Base-by-base conservation (phyloP, 1,140 invertebrate species). In the Lasioglossum baleicum region DNA sequence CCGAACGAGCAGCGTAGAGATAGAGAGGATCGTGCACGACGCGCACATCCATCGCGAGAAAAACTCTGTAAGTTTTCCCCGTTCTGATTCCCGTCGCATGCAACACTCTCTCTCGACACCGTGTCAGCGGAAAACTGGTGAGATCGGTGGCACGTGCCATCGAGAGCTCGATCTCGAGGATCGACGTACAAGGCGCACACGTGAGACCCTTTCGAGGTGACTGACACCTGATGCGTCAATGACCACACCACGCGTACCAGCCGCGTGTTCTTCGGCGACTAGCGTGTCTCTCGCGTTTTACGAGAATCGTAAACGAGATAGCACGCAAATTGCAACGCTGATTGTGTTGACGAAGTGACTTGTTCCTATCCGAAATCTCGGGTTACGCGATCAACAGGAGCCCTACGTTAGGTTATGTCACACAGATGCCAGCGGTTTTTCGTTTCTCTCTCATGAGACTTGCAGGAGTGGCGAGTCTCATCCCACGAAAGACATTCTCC, bases 141-240 rank as follows among this genome's bases (percentile, higher is more conserved):
- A 8, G 42, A 20, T 53, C n/a, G 35, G 5, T 2, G 44, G n/a
- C 56, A 61, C 61, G 56, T 69, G 63, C 15, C 63, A 26, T 42
- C 44, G 44, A 10, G 22, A 73, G 6, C 17, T 73, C 35, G 13
- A 8, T 35, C n/a, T 44, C 35, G 48, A 53, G 60, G n/a, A 56
- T 26, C 48, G 60, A 44, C 56, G 60, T 61, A 48, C 20, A 56
- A 80, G 70, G 70, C 72, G 71, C 64, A 58, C 77, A 76, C 60
- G 61, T 64, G 76, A 80, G 68, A 75, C 73, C 70, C 73, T 83
- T 63, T 75, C 61, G 89, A 90, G 92, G 92, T 93, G 92, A 93
- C 90, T 93, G 92, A 93, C 92, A 93, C 92, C 92, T 93, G 92
- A 92, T 93, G 92, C 92, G 90, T 93, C 92, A 91, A 92, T 92